These are phyloP conservation scores for Ormyrus nitidulus DNA, from an alignment of 2,888 invertebrate genomes.

Conservation along the genomic window DNA sequence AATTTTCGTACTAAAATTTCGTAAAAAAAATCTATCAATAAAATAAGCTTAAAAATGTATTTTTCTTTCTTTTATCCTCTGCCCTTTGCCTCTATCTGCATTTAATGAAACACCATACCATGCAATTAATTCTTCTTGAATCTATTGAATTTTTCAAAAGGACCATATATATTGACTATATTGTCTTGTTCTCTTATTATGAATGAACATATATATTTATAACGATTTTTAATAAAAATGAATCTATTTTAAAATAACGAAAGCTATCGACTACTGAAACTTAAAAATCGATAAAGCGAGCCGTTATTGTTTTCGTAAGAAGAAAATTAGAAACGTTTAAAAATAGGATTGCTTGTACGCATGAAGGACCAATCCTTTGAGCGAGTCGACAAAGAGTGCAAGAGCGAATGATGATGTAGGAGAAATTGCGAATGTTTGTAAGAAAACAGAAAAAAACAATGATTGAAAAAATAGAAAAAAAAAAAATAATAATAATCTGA, in stretches of 20 bases:
- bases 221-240: background rate
- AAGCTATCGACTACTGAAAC: background rate
- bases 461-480: too few species aligned
- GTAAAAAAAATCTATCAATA: constrained; percentile 36
- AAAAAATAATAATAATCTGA: too few species aligned
- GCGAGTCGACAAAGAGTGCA: constrained; percentile 6
- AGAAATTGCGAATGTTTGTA: constrained; percentile 11
- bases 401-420: background rate
- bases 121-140: too few species aligned
- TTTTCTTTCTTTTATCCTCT: constrained; percentile 1
- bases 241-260: constrained; percentile 9
- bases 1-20: constrained; percentile 39
- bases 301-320: background rate
- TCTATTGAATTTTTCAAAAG: too few species aligned
- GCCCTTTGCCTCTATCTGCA: background rate
- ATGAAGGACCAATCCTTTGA: constrained; percentile 26
- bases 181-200: too few species aligned
- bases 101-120: too few species aligned
- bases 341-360: too few species aligned
- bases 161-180: too few species aligned
- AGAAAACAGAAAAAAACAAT: background rate
- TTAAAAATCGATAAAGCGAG: constrained; percentile 1
- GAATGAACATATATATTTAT: background rate
- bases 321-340: too few species aligned
- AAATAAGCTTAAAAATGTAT: constrained; percentile 5